A percentile compares a stretch with the other conserved stretches of the same genome.
Evolutionary conservation across 2,888 invertebrate species (phyloP).

Genomic region (Drosophila subquinaria): DNA sequence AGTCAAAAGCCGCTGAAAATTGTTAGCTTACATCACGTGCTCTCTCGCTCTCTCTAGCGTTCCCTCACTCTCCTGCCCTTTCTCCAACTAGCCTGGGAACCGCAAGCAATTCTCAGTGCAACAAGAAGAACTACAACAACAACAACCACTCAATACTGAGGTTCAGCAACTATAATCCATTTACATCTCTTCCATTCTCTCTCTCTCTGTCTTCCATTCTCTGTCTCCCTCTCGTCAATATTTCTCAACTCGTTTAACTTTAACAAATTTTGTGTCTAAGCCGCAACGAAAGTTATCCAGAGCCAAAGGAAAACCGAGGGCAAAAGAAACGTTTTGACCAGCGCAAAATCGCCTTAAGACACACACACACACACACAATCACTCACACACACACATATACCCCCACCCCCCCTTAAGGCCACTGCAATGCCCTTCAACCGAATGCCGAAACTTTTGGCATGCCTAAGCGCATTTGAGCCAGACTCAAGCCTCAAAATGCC

Average conservation of each 20-base stretch:
- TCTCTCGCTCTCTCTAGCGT: not conserved
- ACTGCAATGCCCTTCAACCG: slow-evolving; percentile 10
- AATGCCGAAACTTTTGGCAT: slow-evolving; percentile 46
- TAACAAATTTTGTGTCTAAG: slow-evolving; percentile 63
- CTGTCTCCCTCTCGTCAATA: slow-evolving; percentile 46
- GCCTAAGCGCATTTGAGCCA: slow-evolving; percentile 54
- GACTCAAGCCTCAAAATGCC: slow-evolving; percentile 44
- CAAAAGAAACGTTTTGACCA: not conserved
- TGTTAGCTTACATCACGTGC: slow-evolving; percentile 15
- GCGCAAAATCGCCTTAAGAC: slow-evolving; percentile 35
- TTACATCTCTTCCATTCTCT: slow-evolving; percentile 22
- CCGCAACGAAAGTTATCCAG: slow-evolving; percentile 58
- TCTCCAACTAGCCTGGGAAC: slow-evolving; percentile 4
- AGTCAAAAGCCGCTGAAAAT: slow-evolving; percentile 18
- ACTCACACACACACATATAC: not conserved
- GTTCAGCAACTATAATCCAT: slow-evolving; percentile 60
- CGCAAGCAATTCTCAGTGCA: slow-evolving; percentile 37
- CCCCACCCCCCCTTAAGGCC: not conserved
- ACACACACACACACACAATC: slow-evolving; percentile 20
- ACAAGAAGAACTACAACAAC: slow-evolving; percentile 11
- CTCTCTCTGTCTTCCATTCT: not conserved
- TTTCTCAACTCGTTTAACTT: slow-evolving; percentile 66
- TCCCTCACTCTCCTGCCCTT: not conserved
- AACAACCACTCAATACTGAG: slow-evolving; percentile 13
- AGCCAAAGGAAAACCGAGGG: not conserved